Evolutionary conservation across 2,888 invertebrate species (phyloP).

Genomic region (Pristionchus maxplancki): DNA sequence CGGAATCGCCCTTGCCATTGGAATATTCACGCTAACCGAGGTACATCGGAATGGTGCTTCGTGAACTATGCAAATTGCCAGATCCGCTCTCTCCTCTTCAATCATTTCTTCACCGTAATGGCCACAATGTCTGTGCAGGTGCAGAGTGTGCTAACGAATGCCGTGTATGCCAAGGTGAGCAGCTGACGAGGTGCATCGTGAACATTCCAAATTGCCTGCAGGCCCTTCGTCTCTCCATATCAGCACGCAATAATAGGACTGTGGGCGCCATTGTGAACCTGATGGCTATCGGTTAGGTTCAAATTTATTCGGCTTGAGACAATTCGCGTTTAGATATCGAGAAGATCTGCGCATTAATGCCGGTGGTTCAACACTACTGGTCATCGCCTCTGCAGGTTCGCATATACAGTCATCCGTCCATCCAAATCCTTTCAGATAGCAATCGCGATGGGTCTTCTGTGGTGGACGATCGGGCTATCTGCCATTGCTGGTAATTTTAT

Average conservation of each 20-base stretch:
- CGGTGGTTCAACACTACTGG: conserved; percentile 72
- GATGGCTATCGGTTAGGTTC: conserved; percentile 79
- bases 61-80: conserved; percentile 9
- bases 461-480: conserved; percentile 66
- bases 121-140: conserved; percentile 78
- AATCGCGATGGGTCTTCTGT: conserved; percentile 67
- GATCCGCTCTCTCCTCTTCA: conserved; percentile 79
- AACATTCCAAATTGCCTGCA: conserved; percentile 57
- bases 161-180: conserved; percentile 79
- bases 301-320: background rate
- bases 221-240: conserved; percentile 79
- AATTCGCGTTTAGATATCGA: conserved; percentile 63
- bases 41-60: background rate
- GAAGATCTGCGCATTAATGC: conserved; percentile 61
- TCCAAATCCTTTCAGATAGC: conserved; percentile 57
- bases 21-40: conserved; percentile 63
- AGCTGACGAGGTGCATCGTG: background rate
- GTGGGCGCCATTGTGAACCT: conserved; percentile 81
- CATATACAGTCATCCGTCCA: background rate
- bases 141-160: conserved; percentile 78
- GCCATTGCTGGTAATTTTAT: conserved; percentile 64
- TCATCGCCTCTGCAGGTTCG: conserved; percentile 65
- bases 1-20: conserved; percentile 67
- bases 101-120: conserved; percentile 79
- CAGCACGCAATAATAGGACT: conserved; percentile 79